These are phyloP conservation scores for Willisornis vidua DNA, from an alignment of 2,113 vertebrate species.

Conservation along the genomic window DNA sequence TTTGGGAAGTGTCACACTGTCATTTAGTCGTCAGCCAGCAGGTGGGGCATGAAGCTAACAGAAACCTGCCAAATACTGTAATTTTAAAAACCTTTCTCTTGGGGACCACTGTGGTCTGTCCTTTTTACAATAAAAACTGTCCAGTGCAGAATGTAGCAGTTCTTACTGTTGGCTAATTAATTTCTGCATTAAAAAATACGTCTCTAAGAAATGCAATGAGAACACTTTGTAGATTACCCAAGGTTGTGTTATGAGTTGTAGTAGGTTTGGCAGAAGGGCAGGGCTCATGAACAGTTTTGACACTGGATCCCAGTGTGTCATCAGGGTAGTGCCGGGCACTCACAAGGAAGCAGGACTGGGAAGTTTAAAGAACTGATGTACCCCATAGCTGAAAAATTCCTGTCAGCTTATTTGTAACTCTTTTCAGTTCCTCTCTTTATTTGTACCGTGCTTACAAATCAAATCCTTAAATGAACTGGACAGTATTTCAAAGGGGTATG, in stretches of 20 bases:
- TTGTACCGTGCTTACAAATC: not conserved
- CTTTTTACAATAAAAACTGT: not conserved
- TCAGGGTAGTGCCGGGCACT: not conserved
- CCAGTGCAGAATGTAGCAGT: not conserved
- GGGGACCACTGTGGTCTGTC: not conserved
- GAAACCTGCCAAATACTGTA: not conserved
- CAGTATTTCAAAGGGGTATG: not conserved
- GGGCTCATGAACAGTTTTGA: not conserved
- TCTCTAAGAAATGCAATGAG: not conserved
- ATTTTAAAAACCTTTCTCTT: not conserved
- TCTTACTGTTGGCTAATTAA: not conserved
- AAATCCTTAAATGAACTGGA: not conserved
- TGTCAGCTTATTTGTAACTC: not conserved
- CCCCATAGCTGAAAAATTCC: not conserved
- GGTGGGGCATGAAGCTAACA: constrained; percentile 67
- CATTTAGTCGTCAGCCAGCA: constrained; percentile 53
- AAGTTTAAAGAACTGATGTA: not conserved
- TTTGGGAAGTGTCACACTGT: not conserved
- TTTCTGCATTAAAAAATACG: not conserved
- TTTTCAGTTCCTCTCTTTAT: not conserved
- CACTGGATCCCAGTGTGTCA: not conserved
- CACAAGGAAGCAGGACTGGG: not conserved
- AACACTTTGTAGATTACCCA: not conserved
- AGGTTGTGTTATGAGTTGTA: fast-evolving
- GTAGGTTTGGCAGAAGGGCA: not conserved